Conservation (phyloP, 2,888 invertebrate genomes). For the Polyommatus icarus region DNA sequence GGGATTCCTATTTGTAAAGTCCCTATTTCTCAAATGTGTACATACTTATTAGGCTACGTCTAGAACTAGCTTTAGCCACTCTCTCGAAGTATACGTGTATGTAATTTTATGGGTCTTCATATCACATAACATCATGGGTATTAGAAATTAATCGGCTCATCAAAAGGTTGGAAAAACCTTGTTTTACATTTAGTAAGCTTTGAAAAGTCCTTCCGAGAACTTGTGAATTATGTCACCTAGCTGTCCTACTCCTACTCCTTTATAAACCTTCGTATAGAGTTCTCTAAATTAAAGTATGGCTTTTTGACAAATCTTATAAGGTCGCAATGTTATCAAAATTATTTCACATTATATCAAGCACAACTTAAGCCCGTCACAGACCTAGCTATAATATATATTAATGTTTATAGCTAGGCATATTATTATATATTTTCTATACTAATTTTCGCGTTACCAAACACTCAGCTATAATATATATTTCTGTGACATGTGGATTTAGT, state of each 20-base stretch:
- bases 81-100: too few species aligned
- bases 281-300: neutral
- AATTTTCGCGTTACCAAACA: too few species aligned
- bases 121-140: neutral
- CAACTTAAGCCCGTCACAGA: too few species aligned
- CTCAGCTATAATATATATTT: too few species aligned
- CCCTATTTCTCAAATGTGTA: too few species aligned
- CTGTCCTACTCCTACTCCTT: neutral
- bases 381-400: too few species aligned
- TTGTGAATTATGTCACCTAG: neutral
- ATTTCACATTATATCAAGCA: neutral
- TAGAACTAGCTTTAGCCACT: too few species aligned
- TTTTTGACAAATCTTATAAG: neutral
- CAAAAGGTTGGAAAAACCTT: neutral
- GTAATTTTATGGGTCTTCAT: neutral
- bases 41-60: too few species aligned
- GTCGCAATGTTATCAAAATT: neutral
- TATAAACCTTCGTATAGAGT: neutral
- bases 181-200: neutral
- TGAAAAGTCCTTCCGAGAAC: neutral
- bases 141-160: neutral
- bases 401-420: too few species aligned
- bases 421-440: too few species aligned
- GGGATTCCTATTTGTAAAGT: too few species aligned
- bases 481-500: too few species aligned